Conservation (phyloP, 2,888 invertebrate genomes). For the Tromatobia lineatoria region DNA sequence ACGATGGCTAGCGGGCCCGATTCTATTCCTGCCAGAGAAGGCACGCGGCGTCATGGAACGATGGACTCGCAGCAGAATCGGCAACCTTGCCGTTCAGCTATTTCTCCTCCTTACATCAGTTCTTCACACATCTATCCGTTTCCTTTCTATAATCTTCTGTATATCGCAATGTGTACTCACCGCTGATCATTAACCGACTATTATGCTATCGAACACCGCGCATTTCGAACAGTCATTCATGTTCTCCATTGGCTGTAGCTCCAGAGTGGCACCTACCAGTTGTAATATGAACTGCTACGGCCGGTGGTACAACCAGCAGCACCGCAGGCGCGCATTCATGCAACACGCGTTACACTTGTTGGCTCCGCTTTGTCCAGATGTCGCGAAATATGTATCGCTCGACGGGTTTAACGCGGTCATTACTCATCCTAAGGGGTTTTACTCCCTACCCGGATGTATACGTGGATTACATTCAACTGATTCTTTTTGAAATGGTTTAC, state of each 20-base stretch:
- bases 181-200: conserved; percentile 68
- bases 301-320: conserved; percentile 11
- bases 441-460: conserved; percentile 26
- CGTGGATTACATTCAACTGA: conserved; percentile 17
- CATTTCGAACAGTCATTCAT: conserved; percentile 66
- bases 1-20: neutral
- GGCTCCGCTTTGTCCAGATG: conserved; percentile 50
- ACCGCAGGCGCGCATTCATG: conserved; percentile 31
- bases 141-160: conserved; percentile 6
- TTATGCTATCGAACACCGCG: conserved; percentile 58
- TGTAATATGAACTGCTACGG: conserved; percentile 31
- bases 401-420: conserved; percentile 36
- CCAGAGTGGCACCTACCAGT: conserved; percentile 19
- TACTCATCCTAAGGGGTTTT: conserved; percentile 50
- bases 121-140: conserved; percentile 4
- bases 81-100: neutral
- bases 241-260: conserved; percentile 27
- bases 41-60: conserved; percentile 13
- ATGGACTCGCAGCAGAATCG: neutral
- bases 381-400: conserved; percentile 34
- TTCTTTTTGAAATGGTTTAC: neutral
- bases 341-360: conserved; percentile 56
- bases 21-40: conserved; percentile 1
- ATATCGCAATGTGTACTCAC: conserved; percentile 59
- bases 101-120: neutral